These are phyloP conservation scores for Lomographa bimaculata DNA, from an alignment of 2,888 invertebrate species.

Conservation along the genomic window DNA sequence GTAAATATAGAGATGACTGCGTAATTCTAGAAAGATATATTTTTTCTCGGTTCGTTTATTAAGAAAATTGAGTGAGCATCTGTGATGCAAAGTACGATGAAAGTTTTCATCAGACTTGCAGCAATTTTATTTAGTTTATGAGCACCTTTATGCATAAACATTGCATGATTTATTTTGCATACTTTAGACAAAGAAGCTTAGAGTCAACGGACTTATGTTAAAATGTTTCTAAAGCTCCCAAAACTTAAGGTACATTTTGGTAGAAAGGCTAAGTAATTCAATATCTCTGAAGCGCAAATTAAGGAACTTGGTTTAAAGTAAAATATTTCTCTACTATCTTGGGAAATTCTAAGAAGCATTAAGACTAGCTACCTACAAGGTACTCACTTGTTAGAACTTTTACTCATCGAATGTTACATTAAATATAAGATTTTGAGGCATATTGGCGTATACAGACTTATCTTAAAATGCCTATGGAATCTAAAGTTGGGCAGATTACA, in stretches of 20 bases:
- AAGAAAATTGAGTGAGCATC: slow-evolving; percentile 71
- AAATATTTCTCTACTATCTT: too few species aligned
- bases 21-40: slow-evolving; percentile 56
- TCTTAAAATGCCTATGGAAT: slow-evolving; percentile 36
- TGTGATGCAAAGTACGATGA: slow-evolving; percentile 51
- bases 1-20: slow-evolving; percentile 64
- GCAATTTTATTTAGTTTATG: slow-evolving; percentile 25
- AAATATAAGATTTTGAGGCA: slow-evolving; percentile 2
- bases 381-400: too few species aligned
- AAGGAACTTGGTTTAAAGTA: too few species aligned
- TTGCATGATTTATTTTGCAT: slow-evolving; percentile 18
- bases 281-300: too few species aligned
- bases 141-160: slow-evolving; percentile 25
- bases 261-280: too few species aligned
- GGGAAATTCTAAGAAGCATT: too few species aligned
- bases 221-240: too few species aligned
- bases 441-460: slow-evolving; percentile 14
- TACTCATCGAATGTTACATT: too few species aligned
- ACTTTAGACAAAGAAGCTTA: slow-evolving; percentile 3
- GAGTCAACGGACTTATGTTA: background rate
- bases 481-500: slow-evolving; percentile 59
- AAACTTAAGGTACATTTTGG: too few species aligned
- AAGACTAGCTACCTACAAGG: too few species aligned
- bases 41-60: slow-evolving; percentile 71
- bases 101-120: slow-evolving; percentile 28